Evolutionary conservation across 2,113 vertebrate genomes (phyloP).

Genomic region (Alosa alosa): DNA sequence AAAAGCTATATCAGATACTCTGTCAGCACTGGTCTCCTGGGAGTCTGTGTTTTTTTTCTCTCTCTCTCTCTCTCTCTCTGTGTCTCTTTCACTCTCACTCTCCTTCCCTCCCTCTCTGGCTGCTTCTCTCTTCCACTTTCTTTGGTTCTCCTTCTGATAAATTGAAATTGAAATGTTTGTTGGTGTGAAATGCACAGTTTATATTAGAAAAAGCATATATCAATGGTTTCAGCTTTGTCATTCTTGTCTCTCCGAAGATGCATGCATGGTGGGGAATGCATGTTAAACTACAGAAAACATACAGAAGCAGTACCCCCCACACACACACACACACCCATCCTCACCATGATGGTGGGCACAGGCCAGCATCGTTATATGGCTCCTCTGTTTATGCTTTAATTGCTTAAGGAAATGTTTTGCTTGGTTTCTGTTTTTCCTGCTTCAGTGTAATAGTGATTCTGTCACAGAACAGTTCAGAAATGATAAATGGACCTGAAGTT

Average conservation of each 20-base stretch:
- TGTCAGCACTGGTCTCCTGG: neutral
- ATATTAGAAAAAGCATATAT: neutral
- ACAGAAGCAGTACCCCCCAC: neutral
- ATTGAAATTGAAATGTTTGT: neutral
- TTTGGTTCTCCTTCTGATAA: constrained; percentile 39
- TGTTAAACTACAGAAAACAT: constrained; percentile 17
- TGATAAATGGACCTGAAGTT: constrained; percentile 10
- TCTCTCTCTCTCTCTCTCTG: neutral
- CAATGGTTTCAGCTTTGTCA: neutral
- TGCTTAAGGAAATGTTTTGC: constrained; percentile 71
- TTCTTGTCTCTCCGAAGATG: constrained; percentile 9
- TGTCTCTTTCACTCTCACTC: neutral
- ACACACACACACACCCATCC: neutral
- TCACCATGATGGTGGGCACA: neutral
- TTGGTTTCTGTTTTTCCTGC: constrained; percentile 55
- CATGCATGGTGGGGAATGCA: constrained; percentile 57
- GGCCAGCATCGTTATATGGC: neutral
- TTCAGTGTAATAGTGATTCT: constrained; percentile 36
- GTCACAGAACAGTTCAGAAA: neutral
- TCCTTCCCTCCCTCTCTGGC: neutral
- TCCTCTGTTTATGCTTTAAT: constrained; percentile 67
- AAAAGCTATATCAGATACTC: neutral
- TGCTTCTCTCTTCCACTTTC: neutral
- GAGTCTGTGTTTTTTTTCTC: neutral
- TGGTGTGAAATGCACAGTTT: neutral